A percentile compares a stretch with the other conserved stretches of the same genome.
Conservation (phyloP, 2,888 invertebrate genomes). For the Nephrotoma guestfalica region DNA sequence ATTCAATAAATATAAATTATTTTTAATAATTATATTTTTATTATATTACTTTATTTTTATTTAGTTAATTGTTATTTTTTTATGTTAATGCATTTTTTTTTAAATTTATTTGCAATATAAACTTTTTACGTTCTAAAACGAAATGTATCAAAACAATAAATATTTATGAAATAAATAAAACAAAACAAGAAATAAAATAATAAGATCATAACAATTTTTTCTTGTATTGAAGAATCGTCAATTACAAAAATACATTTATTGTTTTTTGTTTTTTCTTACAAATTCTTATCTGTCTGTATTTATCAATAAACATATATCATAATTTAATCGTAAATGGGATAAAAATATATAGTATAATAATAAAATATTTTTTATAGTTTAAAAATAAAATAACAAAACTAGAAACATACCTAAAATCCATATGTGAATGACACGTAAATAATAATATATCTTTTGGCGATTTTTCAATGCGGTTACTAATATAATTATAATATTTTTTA, state of each 20-base stretch:
- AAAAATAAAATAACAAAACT: neutral
- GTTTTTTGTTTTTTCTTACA: neutral
- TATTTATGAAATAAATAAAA: neutral
- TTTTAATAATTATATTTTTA: neutral
- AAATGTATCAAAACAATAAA: neutral
- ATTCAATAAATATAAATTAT: neutral
- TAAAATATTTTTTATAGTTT: neutral
- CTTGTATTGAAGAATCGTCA: constrained; percentile 6
- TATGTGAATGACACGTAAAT: neutral
- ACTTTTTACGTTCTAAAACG: neutral
- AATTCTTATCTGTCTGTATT: neutral
- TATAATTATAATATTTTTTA: neutral
- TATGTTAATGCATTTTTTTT: neutral
- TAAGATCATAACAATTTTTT: neutral
- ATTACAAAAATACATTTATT: neutral
- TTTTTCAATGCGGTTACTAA: constrained; percentile 1
- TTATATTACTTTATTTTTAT: neutral
- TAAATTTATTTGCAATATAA: neutral
- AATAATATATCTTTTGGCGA: neutral
- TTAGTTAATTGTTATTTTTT: neutral
- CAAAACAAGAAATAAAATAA: neutral
- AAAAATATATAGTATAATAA: neutral
- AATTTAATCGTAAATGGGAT: constrained; percentile 4
- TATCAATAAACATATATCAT: neutral
- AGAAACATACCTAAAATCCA: neutral